Evolutionary conservation across 2,797 vertebrate genomes (phyloP), one percentile per base, ranked within the genome.

Genomic region (Eurystomus glaucurus): DNA sequence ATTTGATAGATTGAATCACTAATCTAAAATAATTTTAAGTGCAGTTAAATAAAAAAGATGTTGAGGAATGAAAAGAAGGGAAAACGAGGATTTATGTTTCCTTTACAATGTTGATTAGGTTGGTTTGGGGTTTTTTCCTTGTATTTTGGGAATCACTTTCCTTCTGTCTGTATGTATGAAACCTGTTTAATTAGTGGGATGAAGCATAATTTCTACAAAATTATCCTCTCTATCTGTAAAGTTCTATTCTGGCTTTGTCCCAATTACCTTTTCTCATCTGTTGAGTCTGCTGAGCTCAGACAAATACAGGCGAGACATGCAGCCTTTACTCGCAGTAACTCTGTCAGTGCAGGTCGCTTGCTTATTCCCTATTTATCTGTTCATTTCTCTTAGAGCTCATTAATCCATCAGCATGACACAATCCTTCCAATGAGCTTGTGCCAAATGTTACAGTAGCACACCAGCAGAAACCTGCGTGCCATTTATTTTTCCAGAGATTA

Each of bases 281-380:
- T 95, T 94, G 81, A 60, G 90, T 95, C 96, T 88, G 57, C 66
- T 69, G 60, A 43, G 55, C 71, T 31, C 72, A 94, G 93, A 89
- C 89, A 87, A 91, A 82, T 45, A 77, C 41, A 82, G 81, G 61
- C 78, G 52, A 94, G 95, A 88, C 66, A 37, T 1, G 45, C 69
- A 95, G 86, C 76, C 46, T 54, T 95, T 95, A 48, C 79, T 94
- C 93, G 84, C 82, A 91, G 84, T 69, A 58, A 62, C 90, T 94
- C 85, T 96, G 95, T 92, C 94, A 75, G 90, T 92, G 93, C 95
- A 96, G 84, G 94, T 90, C 11, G 28, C 69, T 95, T 92, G 80
- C 82, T 93, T 90, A 81, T 88, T 96, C 93, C 6, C 3, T 75
- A 46, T 82, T 71, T 55, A 62, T 82, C 93, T 77, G 48, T 62